Base-by-base conservation (phyloP, 2,113 vertebrate genomes). In the Malurus cyaneus region DNA sequence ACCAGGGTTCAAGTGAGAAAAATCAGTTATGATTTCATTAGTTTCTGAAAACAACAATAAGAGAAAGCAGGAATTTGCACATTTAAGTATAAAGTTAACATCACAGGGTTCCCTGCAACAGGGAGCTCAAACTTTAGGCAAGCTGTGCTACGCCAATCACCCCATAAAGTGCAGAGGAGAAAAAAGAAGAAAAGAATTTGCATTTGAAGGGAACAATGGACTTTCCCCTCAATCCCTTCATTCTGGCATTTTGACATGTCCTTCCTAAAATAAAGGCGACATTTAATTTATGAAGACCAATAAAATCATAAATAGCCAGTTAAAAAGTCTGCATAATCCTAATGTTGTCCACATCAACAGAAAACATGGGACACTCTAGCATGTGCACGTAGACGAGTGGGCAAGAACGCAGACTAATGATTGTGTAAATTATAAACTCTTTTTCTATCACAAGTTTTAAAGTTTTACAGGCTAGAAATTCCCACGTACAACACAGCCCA, bases 141-240 rank as follows among this genome's bases (percentile, higher is more conserved):
- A 91, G 60, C 74, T 86, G 26, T 39, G 79, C 85, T 49, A 20
- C 0, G 3, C 32, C 39, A 50, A 74, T 83, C 61, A 86, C 24
- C 8, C 67, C 60, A 59, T 7, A 3, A 78, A 71, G 54, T 15
- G 26, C 25, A 77, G 52, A 78, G 60, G 32, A 88, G 66, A 88
- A 87, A 82, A 42, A 70, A 6, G 21, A 21, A 92, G 49, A 84
- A 89, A 92, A 86, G 47, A 86, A 96, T 92, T 95, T 93, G 87
- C 88, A 96, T 92, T 71, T 96, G 85, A 94, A 96, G 74, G 60
- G 93, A 94, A 73, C 59, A 80, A 77, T 21, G 24, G 59, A 39
- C 14, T 70, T 80, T 89, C n/a, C 25, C 47, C 42, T 77, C 89
- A 66, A 1, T 36, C 71, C 42, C n/a, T 88, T 92, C 81, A 65